phyloP scores from a whole-genome alignment of 2,888 invertebrate genomes.

The Myopa testacea region DNA sequence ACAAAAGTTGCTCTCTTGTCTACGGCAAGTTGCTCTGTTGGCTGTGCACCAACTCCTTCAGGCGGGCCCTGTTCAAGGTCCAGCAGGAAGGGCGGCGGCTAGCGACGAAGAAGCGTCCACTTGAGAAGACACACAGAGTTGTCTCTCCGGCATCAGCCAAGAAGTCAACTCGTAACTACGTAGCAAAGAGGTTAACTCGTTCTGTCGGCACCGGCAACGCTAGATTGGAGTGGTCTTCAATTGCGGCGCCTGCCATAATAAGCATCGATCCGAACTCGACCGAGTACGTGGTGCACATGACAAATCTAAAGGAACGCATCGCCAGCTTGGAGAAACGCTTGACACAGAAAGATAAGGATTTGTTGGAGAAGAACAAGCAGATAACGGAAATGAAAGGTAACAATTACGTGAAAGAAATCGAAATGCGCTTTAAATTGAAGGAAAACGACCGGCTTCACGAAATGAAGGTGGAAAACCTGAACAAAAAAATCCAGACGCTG shows the following conservation, averaged over 20 bases:
- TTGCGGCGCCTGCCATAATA: slow-evolving; percentile 61
- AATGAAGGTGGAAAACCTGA: slow-evolving; percentile 82
- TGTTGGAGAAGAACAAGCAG: slow-evolving; percentile 92
- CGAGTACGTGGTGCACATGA: slow-evolving; percentile 94
- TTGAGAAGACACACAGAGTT: slow-evolving; percentile 63
- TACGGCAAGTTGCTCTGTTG: slow-evolving; percentile 96
- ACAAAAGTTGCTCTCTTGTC: slow-evolving; percentile 76
- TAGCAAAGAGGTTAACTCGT: slow-evolving; percentile 52
- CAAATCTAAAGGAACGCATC: slow-evolving; percentile 93
- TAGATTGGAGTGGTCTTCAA: slow-evolving; percentile 48
- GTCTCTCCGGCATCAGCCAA: slow-evolving; percentile 60
- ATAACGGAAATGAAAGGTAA: slow-evolving; percentile 94
- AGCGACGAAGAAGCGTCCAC: slow-evolving; percentile 68
- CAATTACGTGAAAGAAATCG: slow-evolving; percentile 88
- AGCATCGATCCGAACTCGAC: slow-evolving; percentile 84
- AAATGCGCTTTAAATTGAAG: slow-evolving; percentile 87
- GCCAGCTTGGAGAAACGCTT: slow-evolving; percentile 91
- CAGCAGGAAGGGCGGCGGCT: slow-evolving; percentile 79
- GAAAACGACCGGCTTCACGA: slow-evolving; percentile 83
- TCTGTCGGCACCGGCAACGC: slow-evolving; percentile 49
- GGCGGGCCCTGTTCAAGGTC: slow-evolving; percentile 90
- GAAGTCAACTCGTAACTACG: slow-evolving; percentile 68
- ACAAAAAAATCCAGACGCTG: slow-evolving; percentile 82
- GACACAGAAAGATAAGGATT: slow-evolving; percentile 83
- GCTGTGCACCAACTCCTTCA: slow-evolving; percentile 94